Conservation (phyloP, 2,797 vertebrate genomes). For the Acipenser ruthenus region DNA sequence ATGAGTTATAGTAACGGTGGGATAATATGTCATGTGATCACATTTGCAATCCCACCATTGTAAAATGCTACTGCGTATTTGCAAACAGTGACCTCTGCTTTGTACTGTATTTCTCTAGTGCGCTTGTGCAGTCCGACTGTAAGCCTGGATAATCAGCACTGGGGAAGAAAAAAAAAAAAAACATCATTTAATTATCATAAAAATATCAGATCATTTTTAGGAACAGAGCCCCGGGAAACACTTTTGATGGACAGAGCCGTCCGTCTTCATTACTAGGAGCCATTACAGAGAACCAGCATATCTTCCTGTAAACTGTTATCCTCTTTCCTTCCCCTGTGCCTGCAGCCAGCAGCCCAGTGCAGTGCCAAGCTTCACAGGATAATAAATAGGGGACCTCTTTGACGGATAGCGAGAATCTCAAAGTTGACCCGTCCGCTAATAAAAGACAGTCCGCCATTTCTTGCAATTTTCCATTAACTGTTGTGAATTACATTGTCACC, state of each 20-base stretch:
- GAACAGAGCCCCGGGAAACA: conserved; percentile 5
- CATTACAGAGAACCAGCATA: conserved; percentile 13
- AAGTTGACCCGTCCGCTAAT: not conserved
- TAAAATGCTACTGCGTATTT: no score
- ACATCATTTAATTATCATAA: conserved; percentile 10
- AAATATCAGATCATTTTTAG: conserved; percentile 10
- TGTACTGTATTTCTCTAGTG: no score
- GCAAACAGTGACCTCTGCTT: no score
- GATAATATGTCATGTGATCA: no score
- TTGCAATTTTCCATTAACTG: no score
- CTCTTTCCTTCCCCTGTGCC: not conserved
- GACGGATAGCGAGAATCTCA: not conserved
- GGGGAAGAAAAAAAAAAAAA: not conserved
- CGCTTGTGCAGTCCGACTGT: no score
- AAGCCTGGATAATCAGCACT: conserved; percentile 11
- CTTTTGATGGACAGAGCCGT: not conserved
- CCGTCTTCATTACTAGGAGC: conserved; percentile 2
- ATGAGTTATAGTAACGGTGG: no score
- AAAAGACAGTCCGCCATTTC: no score
- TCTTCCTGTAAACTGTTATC: not conserved
- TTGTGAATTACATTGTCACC: no score
- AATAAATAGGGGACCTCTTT: not conserved
- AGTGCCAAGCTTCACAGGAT: not conserved
- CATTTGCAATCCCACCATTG: no score
- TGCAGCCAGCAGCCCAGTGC: not conserved